Percentiles rank a stretch among this genome's conserved stretches.
Conservation (phyloP, 2,113 vertebrate genomes). For the Brachyhypopomus gauderio region DNA sequence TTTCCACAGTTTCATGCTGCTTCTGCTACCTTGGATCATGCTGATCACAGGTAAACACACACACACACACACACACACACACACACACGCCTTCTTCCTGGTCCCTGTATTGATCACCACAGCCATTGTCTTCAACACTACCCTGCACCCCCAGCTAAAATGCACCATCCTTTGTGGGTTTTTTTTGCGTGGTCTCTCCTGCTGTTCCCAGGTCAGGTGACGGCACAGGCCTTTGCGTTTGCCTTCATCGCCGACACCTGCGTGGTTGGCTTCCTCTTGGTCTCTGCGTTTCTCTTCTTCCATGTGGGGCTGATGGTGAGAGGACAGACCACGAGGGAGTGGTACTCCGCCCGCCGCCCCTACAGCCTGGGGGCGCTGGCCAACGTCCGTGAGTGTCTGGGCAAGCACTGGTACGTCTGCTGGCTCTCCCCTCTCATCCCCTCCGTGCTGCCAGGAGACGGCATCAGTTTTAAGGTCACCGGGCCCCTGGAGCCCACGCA, state of each 20-base stretch:
- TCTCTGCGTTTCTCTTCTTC: conserved; percentile 85
- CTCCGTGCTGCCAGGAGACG: conserved; percentile 83
- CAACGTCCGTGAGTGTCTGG: conserved; percentile 79
- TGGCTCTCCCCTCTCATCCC: conserved; percentile 85
- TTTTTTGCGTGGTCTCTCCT: neutral
- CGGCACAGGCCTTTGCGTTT: conserved; percentile 79
- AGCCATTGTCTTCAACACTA: too few species aligned
- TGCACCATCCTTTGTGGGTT: too few species aligned
- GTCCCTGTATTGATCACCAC: neutral
- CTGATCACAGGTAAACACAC: conserved; percentile 79
- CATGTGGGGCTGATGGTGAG: conserved; percentile 80
- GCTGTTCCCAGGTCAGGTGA: conserved; percentile 77
- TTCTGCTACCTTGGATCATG: conserved; percentile 89
- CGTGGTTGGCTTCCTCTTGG: conserved; percentile 83
- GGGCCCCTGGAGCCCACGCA: conserved; percentile 69
- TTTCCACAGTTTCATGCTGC: conserved; percentile 79
- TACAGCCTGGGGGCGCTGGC: conserved; percentile 76
- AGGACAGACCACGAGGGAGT: conserved; percentile 88
- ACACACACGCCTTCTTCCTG: neutral
- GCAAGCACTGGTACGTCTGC: conserved; percentile 80
- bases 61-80: conserved; percentile 18
- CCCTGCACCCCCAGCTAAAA: neutral
- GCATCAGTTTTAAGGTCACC: conserved; percentile 78
- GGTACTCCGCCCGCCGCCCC: conserved; percentile 77
- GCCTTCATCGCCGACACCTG: conserved; percentile 89